A percentile compares a stretch with the other conserved stretches of the same genome.
These are phyloP conservation scores for Tachina lurida DNA, from an alignment of 2,888 invertebrate species.

Conservation along the genomic window DNA sequence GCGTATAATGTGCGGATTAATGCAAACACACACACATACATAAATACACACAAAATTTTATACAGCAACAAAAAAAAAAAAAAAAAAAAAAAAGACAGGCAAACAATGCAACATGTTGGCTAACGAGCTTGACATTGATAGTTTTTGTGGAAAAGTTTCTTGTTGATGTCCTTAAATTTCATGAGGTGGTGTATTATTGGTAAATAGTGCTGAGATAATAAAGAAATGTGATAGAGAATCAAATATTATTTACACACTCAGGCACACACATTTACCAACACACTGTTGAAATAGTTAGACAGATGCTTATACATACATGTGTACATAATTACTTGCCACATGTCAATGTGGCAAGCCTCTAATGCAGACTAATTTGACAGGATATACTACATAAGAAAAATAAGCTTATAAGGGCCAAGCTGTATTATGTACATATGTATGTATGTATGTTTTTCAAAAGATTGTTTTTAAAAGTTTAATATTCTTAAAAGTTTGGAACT, in stretches of 20 bases:
- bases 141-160: slow-evolving; percentile 5
- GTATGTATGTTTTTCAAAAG: no score
- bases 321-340: neutral
- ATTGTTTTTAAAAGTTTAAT: no score
- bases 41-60: slow-evolving; percentile 14
- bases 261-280: neutral
- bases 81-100: neutral
- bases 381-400: neutral
- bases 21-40: slow-evolving; percentile 39
- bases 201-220: neutral
- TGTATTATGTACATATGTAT: no score
- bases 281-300: neutral
- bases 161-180: neutral
- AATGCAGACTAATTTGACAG: neutral
- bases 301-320: neutral
- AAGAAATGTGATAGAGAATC: neutral
- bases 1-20: slow-evolving; percentile 72
- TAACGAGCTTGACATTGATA: slow-evolving; percentile 22
- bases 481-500: no score
- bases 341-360: neutral
- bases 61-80: neutral
- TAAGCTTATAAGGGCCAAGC: neutral
- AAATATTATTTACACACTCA: slow-evolving; percentile 33
- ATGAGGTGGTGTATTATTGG: no score
- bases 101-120: slow-evolving; percentile 12